Evolutionary conservation across 2,797 vertebrate genomes (phyloP).

Genomic region (Anas bahamensis): DNA sequence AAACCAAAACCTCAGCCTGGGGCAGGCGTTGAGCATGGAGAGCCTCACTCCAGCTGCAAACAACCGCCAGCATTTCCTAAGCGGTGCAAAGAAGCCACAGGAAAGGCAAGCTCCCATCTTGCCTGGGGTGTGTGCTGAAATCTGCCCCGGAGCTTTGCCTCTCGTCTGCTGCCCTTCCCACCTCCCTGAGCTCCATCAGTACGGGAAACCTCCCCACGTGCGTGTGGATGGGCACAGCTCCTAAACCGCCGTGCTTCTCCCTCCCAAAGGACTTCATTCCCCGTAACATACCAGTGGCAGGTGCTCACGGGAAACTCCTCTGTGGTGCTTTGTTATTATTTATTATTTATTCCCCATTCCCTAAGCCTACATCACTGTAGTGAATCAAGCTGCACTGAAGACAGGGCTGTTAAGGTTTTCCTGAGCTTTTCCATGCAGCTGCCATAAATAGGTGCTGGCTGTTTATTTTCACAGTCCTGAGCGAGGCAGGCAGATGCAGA

Average conservation of each 20-base stretch:
- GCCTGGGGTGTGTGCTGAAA: neutral
- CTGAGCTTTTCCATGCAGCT: neutral
- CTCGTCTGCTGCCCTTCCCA: rapidly evolving
- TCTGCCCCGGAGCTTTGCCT: neutral
- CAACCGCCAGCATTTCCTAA: neutral
- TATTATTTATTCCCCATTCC: neutral
- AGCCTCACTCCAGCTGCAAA: neutral
- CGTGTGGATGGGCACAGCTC: rapidly evolving
- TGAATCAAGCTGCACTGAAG: neutral
- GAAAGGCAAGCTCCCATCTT: neutral
- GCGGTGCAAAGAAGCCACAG: neutral
- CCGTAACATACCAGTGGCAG: rapidly evolving
- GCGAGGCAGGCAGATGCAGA: neutral
- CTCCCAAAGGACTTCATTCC: neutral
- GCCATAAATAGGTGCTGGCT: neutral
- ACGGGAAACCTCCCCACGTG: rapidly evolving
- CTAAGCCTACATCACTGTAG: rapidly evolving
- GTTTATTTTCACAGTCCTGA: rapidly evolving
- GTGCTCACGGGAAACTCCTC: neutral
- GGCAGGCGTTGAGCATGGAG: neutral
- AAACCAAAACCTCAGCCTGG: neutral
- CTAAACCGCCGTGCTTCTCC: neutral
- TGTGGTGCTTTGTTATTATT: neutral
- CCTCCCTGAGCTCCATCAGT: neutral
- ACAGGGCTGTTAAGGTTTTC: neutral